A percentile compares a stretch with the other conserved stretches of the same genome.
These are phyloP conservation scores for Sesamia inferens DNA, from an alignment of 2,888 invertebrate species.

Conservation along the genomic window DNA sequence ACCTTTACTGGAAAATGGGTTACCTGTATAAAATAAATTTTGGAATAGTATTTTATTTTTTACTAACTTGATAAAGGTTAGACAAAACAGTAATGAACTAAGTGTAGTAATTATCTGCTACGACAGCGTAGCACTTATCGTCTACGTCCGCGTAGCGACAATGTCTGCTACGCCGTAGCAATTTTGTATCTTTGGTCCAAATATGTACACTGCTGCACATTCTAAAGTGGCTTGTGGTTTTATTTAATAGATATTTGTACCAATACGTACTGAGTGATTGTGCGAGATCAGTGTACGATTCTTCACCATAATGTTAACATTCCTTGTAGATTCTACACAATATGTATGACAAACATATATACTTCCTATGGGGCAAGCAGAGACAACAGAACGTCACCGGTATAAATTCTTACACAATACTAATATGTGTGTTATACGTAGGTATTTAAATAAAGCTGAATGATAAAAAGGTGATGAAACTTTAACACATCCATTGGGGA, in stretches of 20 bases:
- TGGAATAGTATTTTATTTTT: not conserved
- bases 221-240: not conserved
- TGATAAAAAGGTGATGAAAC: not conserved
- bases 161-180: slow-evolving; percentile 14
- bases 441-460: not conserved
- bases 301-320: not conserved
- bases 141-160: slow-evolving; percentile 7
- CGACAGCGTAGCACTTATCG: slow-evolving; percentile 6
- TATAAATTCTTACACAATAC: too few relatives aligned
- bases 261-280: not conserved
- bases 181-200: not conserved
- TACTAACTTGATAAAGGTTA: too few relatives aligned
- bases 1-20: not conserved
- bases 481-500: not conserved
- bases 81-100: not conserved
- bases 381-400: too few relatives aligned
- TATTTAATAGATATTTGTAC: not conserved
- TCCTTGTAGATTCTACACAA: not conserved
- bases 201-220: not conserved
- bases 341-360: not conserved
- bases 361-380: too few relatives aligned
- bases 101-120: not conserved
- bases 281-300: too few relatives aligned
- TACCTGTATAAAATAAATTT: not conserved
- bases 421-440: not conserved